Conservation (phyloP, 92 coral and sea anemone species). For the Parazoanthus atlanticus region DNA sequence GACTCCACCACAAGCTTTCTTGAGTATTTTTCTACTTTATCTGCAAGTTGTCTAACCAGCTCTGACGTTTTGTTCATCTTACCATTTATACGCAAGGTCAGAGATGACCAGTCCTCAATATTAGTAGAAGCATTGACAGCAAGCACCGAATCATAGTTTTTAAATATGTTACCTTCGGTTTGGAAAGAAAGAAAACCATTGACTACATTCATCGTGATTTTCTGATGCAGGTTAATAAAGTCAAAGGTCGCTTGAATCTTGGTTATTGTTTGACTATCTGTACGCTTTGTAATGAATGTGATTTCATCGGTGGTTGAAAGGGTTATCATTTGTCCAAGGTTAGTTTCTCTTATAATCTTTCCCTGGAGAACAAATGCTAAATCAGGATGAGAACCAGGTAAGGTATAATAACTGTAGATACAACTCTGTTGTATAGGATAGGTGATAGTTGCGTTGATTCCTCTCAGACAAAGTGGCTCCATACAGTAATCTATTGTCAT, state of each 20-base stretch:
- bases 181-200: constrained; percentile 1
- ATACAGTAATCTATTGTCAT: constrained; percentile 35
- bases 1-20: constrained; percentile 31
- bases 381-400: neutral
- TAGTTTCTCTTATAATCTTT: neutral
- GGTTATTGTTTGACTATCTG: neutral
- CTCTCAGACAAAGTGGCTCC: constrained; percentile 20
- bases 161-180: constrained; percentile 24
- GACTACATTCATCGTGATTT: constrained; percentile 17
- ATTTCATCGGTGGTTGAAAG: constrained; percentile 15
- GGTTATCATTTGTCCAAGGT: constrained; percentile 15
- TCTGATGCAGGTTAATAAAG: constrained; percentile 13
- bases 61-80: constrained; percentile 48
- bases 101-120: constrained; percentile 41
- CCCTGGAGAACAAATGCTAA: constrained; percentile 33
- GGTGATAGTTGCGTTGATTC: constrained; percentile 37
- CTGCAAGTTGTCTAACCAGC: constrained; percentile 41
- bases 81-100: constrained; percentile 41
- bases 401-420: neutral
- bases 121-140: neutral
- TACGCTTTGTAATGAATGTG: constrained; percentile 17
- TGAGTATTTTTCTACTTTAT: constrained; percentile 18
- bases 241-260: constrained; percentile 25
- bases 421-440: constrained; percentile 9
- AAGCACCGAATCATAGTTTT: constrained; percentile 10